Percentiles rank a stretch among this genome's conserved stretches.
Conservation (phyloP, 2,113 vertebrate species). For the Myocastor coypus region DNA sequence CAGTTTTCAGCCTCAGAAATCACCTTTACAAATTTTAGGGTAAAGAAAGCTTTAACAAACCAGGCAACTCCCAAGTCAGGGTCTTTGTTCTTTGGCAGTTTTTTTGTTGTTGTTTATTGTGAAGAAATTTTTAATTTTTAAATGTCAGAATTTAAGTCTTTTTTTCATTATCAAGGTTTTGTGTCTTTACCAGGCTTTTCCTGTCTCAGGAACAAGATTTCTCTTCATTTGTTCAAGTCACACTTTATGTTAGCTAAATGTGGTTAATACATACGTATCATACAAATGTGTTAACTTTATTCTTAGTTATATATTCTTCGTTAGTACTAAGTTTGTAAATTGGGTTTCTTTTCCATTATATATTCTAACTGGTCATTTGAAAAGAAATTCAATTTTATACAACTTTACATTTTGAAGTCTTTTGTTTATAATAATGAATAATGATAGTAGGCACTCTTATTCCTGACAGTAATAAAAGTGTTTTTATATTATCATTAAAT, state of each 20-base stretch:
- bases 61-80: not conserved
- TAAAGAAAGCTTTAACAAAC: not conserved
- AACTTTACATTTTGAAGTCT: constrained; percentile 28
- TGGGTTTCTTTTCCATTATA: not conserved
- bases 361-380: not conserved
- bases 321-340: not conserved
- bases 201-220: not conserved
- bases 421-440: not conserved
- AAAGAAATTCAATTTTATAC: constrained; percentile 30
- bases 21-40: constrained; percentile 7
- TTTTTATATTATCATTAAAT: constrained; percentile 13
- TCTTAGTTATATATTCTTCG: not conserved
- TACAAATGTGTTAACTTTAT: not conserved
- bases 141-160: not conserved
- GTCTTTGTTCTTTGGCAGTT: not conserved
- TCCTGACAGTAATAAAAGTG: not conserved
- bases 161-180: not conserved
- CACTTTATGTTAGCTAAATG: constrained; percentile 6
- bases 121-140: not conserved
- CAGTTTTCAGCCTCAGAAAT: constrained; percentile 31
- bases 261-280: not conserved
- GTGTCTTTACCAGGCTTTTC: not conserved
- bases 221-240: not conserved
- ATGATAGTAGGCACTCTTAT: not conserved
- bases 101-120: not conserved